Base-by-base conservation (phyloP, 1,140 invertebrate genomes). In the Pseudachorutes palmiensis region DNA sequence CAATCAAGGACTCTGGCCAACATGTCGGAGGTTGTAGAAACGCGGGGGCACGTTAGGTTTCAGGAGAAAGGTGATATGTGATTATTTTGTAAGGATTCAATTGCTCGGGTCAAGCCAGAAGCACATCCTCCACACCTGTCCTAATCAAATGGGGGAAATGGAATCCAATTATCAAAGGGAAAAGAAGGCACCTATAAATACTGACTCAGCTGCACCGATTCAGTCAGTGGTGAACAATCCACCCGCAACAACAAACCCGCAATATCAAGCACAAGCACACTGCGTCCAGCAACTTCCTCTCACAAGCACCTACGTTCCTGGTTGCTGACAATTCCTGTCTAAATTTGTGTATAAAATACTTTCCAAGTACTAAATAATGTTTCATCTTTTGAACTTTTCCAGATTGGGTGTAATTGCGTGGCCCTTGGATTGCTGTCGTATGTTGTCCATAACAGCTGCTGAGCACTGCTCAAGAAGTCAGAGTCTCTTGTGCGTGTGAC, bases 401-500 rank as follows among this genome's bases (percentile, higher is more conserved):
- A n/a, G n/a, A n/a, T n/a, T n/a, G n/a, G n/a, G n/a, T n/a, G n/a
- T n/a, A n/a, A n/a, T n/a, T 45, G 36, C 36, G 36, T 45, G 36
- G 19, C 36, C 36, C 36, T 9, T 45, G 36, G 19, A 60, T 60
- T n/a, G 51, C 24, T 29, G 9, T 30, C 59, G n/a, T 29, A 5
- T 1, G 71, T 73, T 73, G 71, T 67, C 69, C 66, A 70, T 70
- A 73, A 70, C 57, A 92, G 89, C 89, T 91, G 89, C 89, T 92
- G 89, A 87, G 88, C 90, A 91, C 89, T 90, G 89, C 89, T 88
- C 90, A 92, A 90, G 90, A 92, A 87, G 80, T 74, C 80, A 79
- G 83, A 85, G 82, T 82, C 89, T 92, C 90, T 91, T 91, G 90
- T 92, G 90, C 90, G 90, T 92, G 90, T 91, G 89, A 92, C 89